These are phyloP conservation scores for Myotis davidii DNA, from an alignment of 2,113 vertebrate genomes.

Conservation along the genomic window DNA sequence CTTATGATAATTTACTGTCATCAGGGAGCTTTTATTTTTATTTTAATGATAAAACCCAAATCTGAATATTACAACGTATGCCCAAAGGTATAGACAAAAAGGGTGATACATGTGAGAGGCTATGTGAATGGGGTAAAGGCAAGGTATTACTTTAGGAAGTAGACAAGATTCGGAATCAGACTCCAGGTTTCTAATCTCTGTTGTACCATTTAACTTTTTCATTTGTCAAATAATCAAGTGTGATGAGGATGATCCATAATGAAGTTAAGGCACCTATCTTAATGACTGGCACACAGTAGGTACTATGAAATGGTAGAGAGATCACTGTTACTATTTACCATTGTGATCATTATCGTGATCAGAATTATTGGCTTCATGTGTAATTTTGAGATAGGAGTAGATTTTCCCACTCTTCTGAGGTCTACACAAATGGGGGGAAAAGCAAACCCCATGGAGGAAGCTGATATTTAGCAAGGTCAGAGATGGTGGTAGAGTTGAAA, in stretches of 20 bases:
- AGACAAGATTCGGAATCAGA: neutral
- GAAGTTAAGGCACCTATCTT: neutral
- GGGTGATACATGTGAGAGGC: rapidly evolving
- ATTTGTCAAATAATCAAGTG: neutral
- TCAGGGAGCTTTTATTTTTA: neutral
- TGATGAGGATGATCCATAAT: neutral
- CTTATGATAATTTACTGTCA: neutral
- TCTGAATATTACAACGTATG: neutral
- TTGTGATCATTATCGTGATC: neutral
- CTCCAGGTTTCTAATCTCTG: neutral
- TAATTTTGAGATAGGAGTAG: neutral
- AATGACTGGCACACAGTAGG: neutral
- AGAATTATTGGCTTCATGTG: neutral
- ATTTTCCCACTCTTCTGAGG: neutral
- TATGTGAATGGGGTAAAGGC: rapidly evolving
- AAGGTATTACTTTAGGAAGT: rapidly evolving
- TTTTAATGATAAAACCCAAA: neutral
- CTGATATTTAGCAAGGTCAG: neutral
- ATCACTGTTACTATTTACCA: neutral
- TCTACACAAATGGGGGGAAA: neutral
- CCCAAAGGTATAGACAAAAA: neutral
- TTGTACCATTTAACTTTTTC: neutral
- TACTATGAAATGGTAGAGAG: neutral
- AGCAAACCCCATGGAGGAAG: neutral
- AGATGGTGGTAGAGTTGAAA: neutral